Evolutionary conservation across 1,140 invertebrate genomes (phyloP), one percentile per base, ranked within the genome.

Genomic region (Calliphora vicina): DNA sequence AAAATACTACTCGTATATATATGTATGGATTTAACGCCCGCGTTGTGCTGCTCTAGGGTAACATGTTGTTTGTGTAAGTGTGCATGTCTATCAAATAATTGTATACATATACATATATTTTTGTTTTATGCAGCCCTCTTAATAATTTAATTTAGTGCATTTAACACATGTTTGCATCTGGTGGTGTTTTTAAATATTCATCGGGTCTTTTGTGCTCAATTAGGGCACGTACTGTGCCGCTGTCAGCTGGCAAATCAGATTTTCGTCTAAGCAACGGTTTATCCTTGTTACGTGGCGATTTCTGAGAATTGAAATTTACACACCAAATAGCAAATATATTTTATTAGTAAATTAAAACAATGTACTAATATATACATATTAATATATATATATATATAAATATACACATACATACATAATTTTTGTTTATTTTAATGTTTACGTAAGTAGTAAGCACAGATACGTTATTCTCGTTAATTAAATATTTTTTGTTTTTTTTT

Each of bases 221-320:
- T 83, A 99, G 93, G 84, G 97, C 97, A 89, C 95, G 95, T 86
- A 98, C 94, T 43, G 96, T 98, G 88, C 95, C 95, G 84, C 95
- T 94, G 92, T 99, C 97, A 88, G 97, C 96, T 29, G 97, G 97
- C 90, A 99, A 92, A 91, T 99, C 97, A 17, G 97, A 98, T 92
- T 99, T 99, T 90, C 97, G 95, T 91, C 97, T 94, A 71, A 99
- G 92, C 85, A 99, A 92, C 29, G 97, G 96, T 91, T 97, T 97
- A 82, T 95, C 95, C 91, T 94, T 95, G 91, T 95, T 95, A 86
- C 92, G 92, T 85, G 74, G 35, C 35, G 74, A 45, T 78, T 78
- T 78, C 74, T 78, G 13, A 71, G 67, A 71, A 82, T 71, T 71
- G 57, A 82, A 71, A 42, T 35, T 71, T 90, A 91, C 25, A 35